These are phyloP conservation scores for Lamellibrachia luymesi DNA, from an alignment of 1,140 invertebrate genomes.

Conservation along the genomic window DNA sequence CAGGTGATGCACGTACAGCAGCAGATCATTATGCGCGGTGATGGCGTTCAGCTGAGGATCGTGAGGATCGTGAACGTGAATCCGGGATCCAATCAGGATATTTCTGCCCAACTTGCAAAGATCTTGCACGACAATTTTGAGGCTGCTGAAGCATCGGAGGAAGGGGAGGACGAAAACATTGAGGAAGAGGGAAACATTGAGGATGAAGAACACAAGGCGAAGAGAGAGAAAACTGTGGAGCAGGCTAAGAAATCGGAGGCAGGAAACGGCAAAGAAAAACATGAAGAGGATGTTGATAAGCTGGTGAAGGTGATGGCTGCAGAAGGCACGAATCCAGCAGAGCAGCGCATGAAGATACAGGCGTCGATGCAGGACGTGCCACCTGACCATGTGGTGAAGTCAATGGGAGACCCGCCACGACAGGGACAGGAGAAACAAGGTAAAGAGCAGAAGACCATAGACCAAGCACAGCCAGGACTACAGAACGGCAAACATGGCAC, in stretches of 20 bases:
- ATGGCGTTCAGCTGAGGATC: conserved; percentile 9
- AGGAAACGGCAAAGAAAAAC: neutral
- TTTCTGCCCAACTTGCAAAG: neutral
- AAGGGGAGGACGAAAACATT: neutral
- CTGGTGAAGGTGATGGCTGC: neutral
- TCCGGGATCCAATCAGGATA: neutral
- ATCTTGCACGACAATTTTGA: neutral
- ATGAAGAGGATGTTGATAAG: conserved; percentile 15
- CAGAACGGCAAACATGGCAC: neutral
- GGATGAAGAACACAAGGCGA: too few species aligned
- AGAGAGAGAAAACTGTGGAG: neutral
- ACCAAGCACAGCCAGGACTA: neutral
- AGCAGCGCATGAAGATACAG: neutral
- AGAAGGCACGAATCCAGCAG: neutral
- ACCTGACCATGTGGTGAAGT: neutral
- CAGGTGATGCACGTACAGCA: conserved; percentile 10
- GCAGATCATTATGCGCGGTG: conserved; percentile 14
- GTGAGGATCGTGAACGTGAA: neutral
- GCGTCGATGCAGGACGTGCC: neutral
- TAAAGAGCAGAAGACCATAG: neutral
- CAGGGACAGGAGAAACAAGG: neutral
- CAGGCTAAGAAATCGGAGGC: neutral
- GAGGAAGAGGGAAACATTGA: neutral
- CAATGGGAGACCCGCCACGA: neutral
- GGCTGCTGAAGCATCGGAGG: neutral